These are phyloP conservation scores for Chrysolina americana DNA, from an alignment of 2,888 invertebrate species.

Conservation along the genomic window DNA sequence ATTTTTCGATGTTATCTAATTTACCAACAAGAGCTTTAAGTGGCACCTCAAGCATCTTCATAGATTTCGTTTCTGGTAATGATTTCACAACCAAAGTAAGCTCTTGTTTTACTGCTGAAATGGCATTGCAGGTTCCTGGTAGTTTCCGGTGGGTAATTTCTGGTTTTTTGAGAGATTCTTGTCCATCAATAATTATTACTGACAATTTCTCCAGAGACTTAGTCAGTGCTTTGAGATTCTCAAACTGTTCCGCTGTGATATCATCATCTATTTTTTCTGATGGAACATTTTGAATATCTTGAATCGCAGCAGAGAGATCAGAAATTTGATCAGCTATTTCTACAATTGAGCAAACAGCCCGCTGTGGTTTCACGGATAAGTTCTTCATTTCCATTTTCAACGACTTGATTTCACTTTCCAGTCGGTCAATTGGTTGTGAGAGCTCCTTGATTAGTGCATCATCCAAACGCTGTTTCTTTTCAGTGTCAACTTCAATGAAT, in stretches of 20 bases:
- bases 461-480: neutral
- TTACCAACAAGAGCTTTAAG: constrained; percentile 40
- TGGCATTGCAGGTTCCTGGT: constrained; percentile 23
- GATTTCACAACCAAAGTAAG: neutral
- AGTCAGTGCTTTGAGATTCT: neutral
- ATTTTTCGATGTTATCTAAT: constrained; percentile 25
- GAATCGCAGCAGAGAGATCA: neutral
- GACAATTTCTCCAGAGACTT: neutral
- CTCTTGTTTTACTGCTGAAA: constrained; percentile 21
- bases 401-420: neutral
- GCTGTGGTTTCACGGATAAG: neutral
- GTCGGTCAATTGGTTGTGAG: neutral
- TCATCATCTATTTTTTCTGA: neutral
- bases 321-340: neutral
- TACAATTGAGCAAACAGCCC: neutral
- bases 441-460: neutral
- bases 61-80: constrained; percentile 28
- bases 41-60: constrained; percentile 32
- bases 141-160: neutral
- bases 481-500: neutral
- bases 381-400: neutral
- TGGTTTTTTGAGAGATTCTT: constrained; percentile 23
- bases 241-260: neutral
- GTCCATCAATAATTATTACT: constrained; percentile 14
- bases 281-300: neutral